phyloP scores from a whole-genome alignment of 1,140 invertebrate species.

The Pemphigus obesinymphae region DNA sequence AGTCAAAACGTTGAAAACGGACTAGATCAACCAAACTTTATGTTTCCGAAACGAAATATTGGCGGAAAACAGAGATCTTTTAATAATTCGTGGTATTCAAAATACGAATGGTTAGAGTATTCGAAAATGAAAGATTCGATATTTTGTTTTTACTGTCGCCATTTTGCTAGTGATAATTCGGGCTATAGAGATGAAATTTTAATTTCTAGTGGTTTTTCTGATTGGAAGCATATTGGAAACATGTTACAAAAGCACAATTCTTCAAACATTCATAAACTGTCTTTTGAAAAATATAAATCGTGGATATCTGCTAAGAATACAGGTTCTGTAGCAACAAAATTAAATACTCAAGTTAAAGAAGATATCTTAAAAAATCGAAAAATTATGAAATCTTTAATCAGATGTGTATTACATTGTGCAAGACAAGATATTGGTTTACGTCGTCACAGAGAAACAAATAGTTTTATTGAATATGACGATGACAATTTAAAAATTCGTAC shows the following conservation, averaged over 20 bases:
- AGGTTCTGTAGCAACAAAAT: neutral
- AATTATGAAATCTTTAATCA: too few species aligned
- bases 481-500: too few species aligned
- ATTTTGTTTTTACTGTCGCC: too few species aligned
- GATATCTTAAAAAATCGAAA: too few species aligned
- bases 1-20: neutral
- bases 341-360: too few species aligned
- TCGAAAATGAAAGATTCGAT: too few species aligned
- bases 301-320: neutral
- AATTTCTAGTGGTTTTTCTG: neutral
- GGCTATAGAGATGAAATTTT: too few species aligned
- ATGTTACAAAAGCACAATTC: neutral
- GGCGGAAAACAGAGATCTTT: neutral
- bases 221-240: neutral
- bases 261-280: neutral
- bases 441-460: too few species aligned
- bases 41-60: neutral
- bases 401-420: too few species aligned
- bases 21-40: neutral
- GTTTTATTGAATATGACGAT: neutral
- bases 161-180: too few species aligned
- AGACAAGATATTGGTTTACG: too few species aligned
- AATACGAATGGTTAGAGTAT: neutral
- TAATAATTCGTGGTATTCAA: neutral
- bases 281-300: constrained; percentile 53